These are phyloP conservation scores for Orchestia grillus DNA, from an alignment of 1,140 invertebrate genomes.

Conservation along the genomic window DNA sequence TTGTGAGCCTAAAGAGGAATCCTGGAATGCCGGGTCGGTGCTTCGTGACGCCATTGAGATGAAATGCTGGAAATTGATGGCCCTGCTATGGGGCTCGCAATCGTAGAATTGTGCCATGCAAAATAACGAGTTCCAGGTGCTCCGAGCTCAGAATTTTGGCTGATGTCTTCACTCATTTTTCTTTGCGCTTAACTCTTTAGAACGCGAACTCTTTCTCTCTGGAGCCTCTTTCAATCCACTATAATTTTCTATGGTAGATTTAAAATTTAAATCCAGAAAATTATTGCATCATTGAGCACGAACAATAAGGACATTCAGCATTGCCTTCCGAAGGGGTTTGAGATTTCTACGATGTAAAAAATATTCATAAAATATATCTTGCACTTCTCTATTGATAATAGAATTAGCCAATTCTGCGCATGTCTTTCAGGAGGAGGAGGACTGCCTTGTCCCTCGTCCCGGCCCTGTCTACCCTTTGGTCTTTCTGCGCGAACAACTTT, in stretches of 20 bases:
- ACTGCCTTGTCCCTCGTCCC: too few species aligned
- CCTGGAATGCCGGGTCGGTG: neutral
- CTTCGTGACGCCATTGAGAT: neutral
- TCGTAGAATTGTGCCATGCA: neutral
- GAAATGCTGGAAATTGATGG: neutral
- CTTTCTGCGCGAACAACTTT: too few species aligned
- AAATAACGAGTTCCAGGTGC: neutral
- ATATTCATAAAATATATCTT: too few species aligned
- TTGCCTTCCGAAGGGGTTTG: too few species aligned
- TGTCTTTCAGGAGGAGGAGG: too few species aligned
- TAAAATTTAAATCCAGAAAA: neutral
- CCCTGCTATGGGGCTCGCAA: neutral
- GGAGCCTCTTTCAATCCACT: too few species aligned
- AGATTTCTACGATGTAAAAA: too few species aligned
- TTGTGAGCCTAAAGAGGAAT: neutral
- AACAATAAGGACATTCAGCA: too few species aligned
- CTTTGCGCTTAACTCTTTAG: neutral
- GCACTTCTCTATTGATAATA: too few species aligned
- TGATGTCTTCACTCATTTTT: neutral
- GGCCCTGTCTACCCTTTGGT: too few species aligned
- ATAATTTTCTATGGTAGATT: neutral
- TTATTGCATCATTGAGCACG: too few species aligned
- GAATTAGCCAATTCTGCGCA: too few species aligned
- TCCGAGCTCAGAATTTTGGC: neutral
- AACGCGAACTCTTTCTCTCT: neutral